Evolutionary conservation across 2,888 invertebrate genomes (phyloP).

Genomic region (Matsumyia berberina): DNA sequence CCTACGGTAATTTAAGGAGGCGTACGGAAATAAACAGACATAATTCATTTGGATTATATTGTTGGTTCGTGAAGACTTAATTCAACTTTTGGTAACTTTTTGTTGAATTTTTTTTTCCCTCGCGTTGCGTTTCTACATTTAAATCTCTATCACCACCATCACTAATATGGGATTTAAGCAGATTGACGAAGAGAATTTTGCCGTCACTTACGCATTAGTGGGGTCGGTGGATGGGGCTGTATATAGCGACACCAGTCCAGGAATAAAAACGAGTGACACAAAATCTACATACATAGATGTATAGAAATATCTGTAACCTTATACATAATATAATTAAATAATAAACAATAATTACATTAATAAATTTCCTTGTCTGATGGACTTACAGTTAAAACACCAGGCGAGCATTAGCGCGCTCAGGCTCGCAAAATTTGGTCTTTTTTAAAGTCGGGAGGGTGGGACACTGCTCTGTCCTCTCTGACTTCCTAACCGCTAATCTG

Average conservation of each 20-base stretch:
- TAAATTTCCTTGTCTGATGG: too few species aligned
- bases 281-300: too few species aligned
- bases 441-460: too few species aligned
- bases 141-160: slow-evolving; percentile 6
- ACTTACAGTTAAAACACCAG: too few species aligned
- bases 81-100: slow-evolving; percentile 19
- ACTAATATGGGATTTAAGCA: slow-evolving; percentile 8
- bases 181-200: slow-evolving; percentile 21
- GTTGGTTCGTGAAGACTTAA: slow-evolving; percentile 34
- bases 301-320: too few species aligned
- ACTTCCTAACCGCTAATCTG: too few species aligned
- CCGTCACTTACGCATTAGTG: slow-evolving; percentile 26
- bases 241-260: neutral
- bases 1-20: slow-evolving; percentile 21
- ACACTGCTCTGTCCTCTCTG: too few species aligned
- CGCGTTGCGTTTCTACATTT: neutral
- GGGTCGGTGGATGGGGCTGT: slow-evolving; percentile 17
- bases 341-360: too few species aligned
- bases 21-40: slow-evolving; percentile 35
- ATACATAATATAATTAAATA: too few species aligned
- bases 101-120: slow-evolving; percentile 16
- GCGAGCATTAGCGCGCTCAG: too few species aligned
- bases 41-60: slow-evolving; percentile 43
- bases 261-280: too few species aligned
- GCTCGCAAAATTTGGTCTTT: too few species aligned